Base-by-base conservation (phyloP, 2,797 vertebrate species). In the Pagetopsis macropterus region DNA sequence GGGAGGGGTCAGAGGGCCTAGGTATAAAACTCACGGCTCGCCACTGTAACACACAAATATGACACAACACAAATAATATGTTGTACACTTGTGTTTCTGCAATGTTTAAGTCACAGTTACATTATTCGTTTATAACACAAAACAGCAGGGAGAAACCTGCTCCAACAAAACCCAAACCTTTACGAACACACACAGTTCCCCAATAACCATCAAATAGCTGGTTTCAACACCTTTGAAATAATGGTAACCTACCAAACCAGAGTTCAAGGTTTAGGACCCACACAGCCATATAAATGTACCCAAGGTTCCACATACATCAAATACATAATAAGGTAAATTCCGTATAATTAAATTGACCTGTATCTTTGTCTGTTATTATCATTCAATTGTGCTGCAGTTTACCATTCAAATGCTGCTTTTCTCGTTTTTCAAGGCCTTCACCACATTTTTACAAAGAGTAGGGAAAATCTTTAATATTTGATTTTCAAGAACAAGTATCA, bases 111-210 rank as follows among this genome's bases (percentile, higher is more conserved):
- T 50, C 46, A 49, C 55, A 78, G 60, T 76, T 72, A 60, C 76
- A 76, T 83, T 72, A 78, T 81, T 89, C 65, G 75, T 82, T 83
- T 27, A 15, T 68, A 57, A 74, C 59, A 62, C 33, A 19, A 78
- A 77, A 65, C 48, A 69, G 64, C 48, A 75, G 72, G 43, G 50
- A 75, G 31, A 50, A 79, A 64, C 69, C 62, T 73, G 37, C 70
- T 76, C 45, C 50, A 65, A 72, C 68, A 81, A 66, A 73, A 76
- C 66, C 70, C 45, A 81, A 88, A 64, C 69, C 66, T 72, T 77
- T 70, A 65, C 59, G 83, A 84, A 87, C 69, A 65, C 63, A 79
- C 27, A 76, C 44, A 2, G 40, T 63, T 55, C 41, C 14, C 8
- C 13, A 69, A 64, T 40, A 51, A 46, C 3, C 50, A 46, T 48